phyloP scores from a whole-genome alignment of 2,113 vertebrate species.

The Tragelaphus scriptus region DNA sequence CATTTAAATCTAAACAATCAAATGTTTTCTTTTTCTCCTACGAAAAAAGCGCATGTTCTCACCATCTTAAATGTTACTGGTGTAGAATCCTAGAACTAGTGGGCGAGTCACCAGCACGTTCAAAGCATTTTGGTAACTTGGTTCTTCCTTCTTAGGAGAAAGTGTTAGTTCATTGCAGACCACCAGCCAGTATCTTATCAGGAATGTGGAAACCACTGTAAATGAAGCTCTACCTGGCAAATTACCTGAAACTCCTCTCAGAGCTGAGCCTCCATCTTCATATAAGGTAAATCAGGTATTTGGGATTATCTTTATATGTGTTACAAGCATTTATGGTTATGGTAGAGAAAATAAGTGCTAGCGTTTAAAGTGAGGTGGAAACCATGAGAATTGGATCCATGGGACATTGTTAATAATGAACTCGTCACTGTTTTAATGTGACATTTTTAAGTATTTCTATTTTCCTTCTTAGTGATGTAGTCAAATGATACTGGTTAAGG shows the following conservation, averaged over 20 bases:
- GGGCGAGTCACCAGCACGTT: not conserved
- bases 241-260: slow-evolving; percentile 91
- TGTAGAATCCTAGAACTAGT: not conserved
- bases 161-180: slow-evolving; percentile 87
- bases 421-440: not conserved
- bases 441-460: not conserved
- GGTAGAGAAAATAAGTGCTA: not conserved
- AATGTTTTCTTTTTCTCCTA: not conserved
- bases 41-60: not conserved
- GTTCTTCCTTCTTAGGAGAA: slow-evolving; percentile 70
- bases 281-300: slow-evolving; percentile 85
- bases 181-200: slow-evolving; percentile 89
- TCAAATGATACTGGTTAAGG: not conserved
- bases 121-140: not conserved
- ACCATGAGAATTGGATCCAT: not conserved
- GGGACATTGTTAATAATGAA: not conserved
- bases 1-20: not conserved
- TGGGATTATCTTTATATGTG: not conserved
- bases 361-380: not conserved
- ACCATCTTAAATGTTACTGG: too few relatives aligned
- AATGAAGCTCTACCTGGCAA: slow-evolving; percentile 93
- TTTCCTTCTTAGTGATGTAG: not conserved
- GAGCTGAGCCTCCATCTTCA: slow-evolving; percentile 87
- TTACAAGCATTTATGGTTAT: not conserved
- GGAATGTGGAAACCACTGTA: slow-evolving; percentile 89